Conservation (phyloP, 2,888 invertebrate genomes). For the Acronicta psi region DNA sequence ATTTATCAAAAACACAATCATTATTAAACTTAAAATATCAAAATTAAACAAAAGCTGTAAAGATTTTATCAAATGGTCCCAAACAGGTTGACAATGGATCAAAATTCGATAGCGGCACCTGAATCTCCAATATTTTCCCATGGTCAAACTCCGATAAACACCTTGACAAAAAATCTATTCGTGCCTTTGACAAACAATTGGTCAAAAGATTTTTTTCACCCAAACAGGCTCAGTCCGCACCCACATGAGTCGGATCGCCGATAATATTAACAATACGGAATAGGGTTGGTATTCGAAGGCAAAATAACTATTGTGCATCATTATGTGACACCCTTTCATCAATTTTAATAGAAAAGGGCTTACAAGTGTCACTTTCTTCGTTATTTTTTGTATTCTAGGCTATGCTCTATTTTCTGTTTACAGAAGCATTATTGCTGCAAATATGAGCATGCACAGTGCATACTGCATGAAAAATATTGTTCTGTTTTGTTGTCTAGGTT, state of each 20-base stretch:
- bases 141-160: constrained; percentile 88
- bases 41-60: constrained; percentile 68
- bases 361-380: constrained; percentile 84
- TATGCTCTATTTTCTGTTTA: constrained; percentile 50
- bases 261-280: constrained; percentile 83
- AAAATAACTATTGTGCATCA: constrained; percentile 86
- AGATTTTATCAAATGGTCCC: constrained; percentile 74
- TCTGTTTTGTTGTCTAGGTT: too few relatives aligned
- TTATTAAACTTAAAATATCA: constrained; percentile 57
- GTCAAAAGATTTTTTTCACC: constrained; percentile 83
- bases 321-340: constrained; percentile 85
- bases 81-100: constrained; percentile 81
- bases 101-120: constrained; percentile 83
- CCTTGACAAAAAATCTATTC: constrained; percentile 82
- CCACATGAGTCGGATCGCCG: constrained; percentile 80
- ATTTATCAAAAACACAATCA: constrained; percentile 52
- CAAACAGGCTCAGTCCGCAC: constrained; percentile 81
- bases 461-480: too few relatives aligned
- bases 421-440: constrained; percentile 44
- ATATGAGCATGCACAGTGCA: constrained; percentile 20
- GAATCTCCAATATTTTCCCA: constrained; percentile 87
- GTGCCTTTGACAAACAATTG: constrained; percentile 86
- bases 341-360: constrained; percentile 86
- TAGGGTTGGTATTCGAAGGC: constrained; percentile 78
- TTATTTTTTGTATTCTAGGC: constrained; percentile 51